These are phyloP conservation scores for Temnothorax ravouxi DNA, from an alignment of 2,888 invertebrate genomes.

Conservation along the genomic window DNA sequence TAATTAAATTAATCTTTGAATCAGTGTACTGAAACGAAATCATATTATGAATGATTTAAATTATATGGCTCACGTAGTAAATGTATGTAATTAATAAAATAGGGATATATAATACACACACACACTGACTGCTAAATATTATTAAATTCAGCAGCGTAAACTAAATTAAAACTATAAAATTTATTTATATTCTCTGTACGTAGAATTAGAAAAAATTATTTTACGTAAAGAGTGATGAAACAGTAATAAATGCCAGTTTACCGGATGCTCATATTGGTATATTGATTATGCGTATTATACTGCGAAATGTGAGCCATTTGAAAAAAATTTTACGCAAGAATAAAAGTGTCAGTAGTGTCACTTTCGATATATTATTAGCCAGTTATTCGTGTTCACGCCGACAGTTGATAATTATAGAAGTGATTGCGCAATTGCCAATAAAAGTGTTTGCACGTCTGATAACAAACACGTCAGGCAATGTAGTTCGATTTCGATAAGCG, in stretches of 20 bases:
- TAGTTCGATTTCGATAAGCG: constrained; percentile 51
- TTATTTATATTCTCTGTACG: not conserved
- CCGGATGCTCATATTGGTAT: not conserved
- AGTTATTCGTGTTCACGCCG: constrained; percentile 12
- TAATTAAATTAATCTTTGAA: constrained; percentile 38
- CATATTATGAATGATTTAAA: constrained; percentile 14
- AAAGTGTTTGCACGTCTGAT: constrained; percentile 18
- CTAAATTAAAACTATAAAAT: not conserved
- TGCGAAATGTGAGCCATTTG: not conserved
- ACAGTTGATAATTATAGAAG: constrained; percentile 33
- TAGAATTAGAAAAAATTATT: not conserved
- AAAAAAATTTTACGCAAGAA: not conserved
- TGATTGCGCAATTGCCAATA: constrained; percentile 36
- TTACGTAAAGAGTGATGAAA: constrained; percentile 6
- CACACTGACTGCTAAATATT: not conserved
- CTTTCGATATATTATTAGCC: constrained; percentile 24
- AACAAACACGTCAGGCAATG: not conserved
- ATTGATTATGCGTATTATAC: not conserved
- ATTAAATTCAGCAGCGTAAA: not conserved
- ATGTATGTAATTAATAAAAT: not conserved
- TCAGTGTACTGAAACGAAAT: not conserved
- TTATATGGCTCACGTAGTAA: not conserved
- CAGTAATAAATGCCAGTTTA: not conserved
- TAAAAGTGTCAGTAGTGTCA: constrained; percentile 1
- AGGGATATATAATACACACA: too few relatives aligned